These are phyloP conservation scores for Lacanobia oleracea DNA, from an alignment of 2,888 invertebrate species.

Conservation along the genomic window DNA sequence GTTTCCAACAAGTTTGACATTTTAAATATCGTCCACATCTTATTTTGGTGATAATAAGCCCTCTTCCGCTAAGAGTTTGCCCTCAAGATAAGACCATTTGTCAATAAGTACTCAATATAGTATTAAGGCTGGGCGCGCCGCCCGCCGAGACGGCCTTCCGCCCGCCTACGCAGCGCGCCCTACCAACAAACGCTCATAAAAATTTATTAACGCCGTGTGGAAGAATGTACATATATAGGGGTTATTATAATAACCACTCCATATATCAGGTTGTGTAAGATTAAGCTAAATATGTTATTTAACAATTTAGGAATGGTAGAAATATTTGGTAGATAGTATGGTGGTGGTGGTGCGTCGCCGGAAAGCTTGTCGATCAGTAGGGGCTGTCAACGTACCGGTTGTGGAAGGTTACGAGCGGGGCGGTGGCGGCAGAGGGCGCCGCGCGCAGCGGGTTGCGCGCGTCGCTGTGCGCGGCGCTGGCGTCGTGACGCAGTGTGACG, in stretches of 20 bases:
- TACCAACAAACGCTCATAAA: slow-evolving; percentile 74
- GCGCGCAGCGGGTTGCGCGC: slow-evolving; percentile 81
- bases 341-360: slow-evolving; percentile 66
- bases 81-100: slow-evolving; percentile 72
- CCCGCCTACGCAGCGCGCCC: slow-evolving; percentile 71
- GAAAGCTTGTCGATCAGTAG: slow-evolving; percentile 78
- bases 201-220: slow-evolving; percentile 67
- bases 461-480: slow-evolving; percentile 86
- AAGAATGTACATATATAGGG: slow-evolving; percentile 58
- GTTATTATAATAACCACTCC: slow-evolving; percentile 43
- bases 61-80: slow-evolving; percentile 63
- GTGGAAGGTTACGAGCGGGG: slow-evolving; percentile 86
- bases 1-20: slow-evolving; percentile 17
- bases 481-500: slow-evolving; percentile 93
- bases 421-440: slow-evolving; percentile 79
- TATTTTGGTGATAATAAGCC: slow-evolving; percentile 34
- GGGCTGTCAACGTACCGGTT: slow-evolving; percentile 85
- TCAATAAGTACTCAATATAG: slow-evolving; percentile 72
- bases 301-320: slow-evolving; percentile 50
- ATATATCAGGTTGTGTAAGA: slow-evolving; percentile 17
- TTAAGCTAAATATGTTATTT: slow-evolving; percentile 44
- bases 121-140: slow-evolving; percentile 71
- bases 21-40: slow-evolving; percentile 33
- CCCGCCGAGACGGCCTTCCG: slow-evolving; percentile 74
- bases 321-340: slow-evolving; percentile 63